Percentiles rank a stretch among this genome's conserved stretches.
phyloP scores from a whole-genome alignment of 2,888 invertebrate genomes.

The Drosophila melanosoma region DNA sequence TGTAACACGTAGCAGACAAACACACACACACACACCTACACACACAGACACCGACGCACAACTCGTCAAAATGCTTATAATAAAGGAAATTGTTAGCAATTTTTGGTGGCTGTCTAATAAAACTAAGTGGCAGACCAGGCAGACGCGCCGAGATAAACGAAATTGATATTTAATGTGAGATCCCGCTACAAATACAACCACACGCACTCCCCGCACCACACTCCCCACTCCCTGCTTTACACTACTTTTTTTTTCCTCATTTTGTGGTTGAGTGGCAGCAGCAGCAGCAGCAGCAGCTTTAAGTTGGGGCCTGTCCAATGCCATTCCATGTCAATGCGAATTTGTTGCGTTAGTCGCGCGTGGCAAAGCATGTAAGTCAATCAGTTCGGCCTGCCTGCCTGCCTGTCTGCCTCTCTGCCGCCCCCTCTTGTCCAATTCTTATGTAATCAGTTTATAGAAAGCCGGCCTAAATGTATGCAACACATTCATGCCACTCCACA shows the following conservation, averaged over 20 bases:
- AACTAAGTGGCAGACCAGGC: constrained; percentile 71
- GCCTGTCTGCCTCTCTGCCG: no score
- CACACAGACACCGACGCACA: constrained; percentile 18
- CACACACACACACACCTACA: constrained; percentile 18
- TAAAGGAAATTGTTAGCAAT: constrained; percentile 79
- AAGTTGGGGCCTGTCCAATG: constrained; percentile 58
- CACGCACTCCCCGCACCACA: not conserved
- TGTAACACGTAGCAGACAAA: constrained; percentile 65
- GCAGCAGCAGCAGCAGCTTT: constrained; percentile 30
- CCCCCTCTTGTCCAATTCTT: constrained; percentile 46
- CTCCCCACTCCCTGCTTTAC: not conserved
- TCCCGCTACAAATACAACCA: constrained; percentile 1
- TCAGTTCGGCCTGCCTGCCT: constrained; percentile 64
- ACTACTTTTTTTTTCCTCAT: constrained; percentile 29
- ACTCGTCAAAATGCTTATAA: constrained; percentile 53
- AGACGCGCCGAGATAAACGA: constrained; percentile 69
- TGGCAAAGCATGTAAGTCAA: constrained; percentile 75
- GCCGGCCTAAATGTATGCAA: constrained; percentile 68
- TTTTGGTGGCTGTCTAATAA: constrained; percentile 71
- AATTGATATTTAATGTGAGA: constrained; percentile 76
- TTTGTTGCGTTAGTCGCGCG: constrained; percentile 54
- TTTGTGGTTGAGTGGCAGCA: constrained; percentile 42
- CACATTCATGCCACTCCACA: constrained; percentile 29
- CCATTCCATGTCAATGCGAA: constrained; percentile 65
- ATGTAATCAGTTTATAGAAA: constrained; percentile 47